Conservation (phyloP, 2,888 invertebrate genomes). For the Heliconius erato region DNA sequence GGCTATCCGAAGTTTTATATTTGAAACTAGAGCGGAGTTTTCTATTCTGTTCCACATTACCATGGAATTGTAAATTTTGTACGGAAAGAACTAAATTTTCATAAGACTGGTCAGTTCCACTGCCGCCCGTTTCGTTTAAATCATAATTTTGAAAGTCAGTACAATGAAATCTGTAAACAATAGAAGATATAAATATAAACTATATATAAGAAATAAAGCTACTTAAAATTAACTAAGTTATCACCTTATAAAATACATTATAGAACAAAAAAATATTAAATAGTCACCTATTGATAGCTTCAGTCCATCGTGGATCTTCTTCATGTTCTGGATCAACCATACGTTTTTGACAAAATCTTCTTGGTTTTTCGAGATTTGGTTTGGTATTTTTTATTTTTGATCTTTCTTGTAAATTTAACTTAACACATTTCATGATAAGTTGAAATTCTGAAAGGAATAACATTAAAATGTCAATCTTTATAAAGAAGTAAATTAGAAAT, state of each 20-base stretch:
- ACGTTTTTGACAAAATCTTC: conserved; percentile 77
- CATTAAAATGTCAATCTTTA: neutral
- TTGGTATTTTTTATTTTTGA: conserved; percentile 57
- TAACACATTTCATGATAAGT: conserved; percentile 75
- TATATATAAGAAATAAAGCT: neutral
- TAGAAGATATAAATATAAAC: conserved; percentile 38
- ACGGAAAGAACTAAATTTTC: conserved; percentile 75
- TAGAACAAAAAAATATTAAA: neutral
- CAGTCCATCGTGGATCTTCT: conserved; percentile 74
- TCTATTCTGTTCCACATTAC: conserved; percentile 64
- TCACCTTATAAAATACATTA: neutral
- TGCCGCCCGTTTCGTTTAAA: conserved; percentile 54
- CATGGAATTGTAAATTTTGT: conserved; percentile 77
- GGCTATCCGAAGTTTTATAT: conserved; percentile 67
- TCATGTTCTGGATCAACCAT: conserved; percentile 76
- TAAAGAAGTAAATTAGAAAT: neutral
- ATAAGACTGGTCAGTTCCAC: conserved; percentile 52
- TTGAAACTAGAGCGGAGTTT: conserved; percentile 74
- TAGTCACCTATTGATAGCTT: conserved; percentile 65
- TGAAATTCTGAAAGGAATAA: neutral
- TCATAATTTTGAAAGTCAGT: conserved; percentile 48
- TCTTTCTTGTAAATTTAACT: conserved; percentile 74
- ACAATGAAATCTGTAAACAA: conserved; percentile 67
- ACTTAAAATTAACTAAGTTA: neutral
- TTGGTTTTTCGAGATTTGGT: conserved; percentile 60